Base-by-base conservation (phyloP, 2,888 invertebrate genomes). In the Meloe dianella region DNA sequence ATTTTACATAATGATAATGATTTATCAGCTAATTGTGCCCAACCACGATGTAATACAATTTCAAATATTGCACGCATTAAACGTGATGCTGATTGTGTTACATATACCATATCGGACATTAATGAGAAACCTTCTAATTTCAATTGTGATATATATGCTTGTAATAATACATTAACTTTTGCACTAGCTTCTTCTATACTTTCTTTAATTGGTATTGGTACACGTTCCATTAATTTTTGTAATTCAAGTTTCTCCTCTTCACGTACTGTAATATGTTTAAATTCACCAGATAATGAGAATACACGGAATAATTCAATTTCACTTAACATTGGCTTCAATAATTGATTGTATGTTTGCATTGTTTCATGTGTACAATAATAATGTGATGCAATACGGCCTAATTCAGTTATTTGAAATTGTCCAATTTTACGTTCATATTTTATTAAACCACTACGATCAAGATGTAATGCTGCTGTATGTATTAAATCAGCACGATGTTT, bases 41-140 rank as follows among this genome's bases (percentile, higher is more conserved):
- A 99, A 14, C 98, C 79, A 63, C 84, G 85, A 60, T 90, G 89
- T 54, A 99, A 83, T 0, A 98, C 98, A 73, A 99, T 98, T 86
- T 99, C 99, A 83, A 92, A 98, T 73, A 99, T 96, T 0, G 99
- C 98, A 69, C 99, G 86, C 87, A 99, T 92, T 57, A 99, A 87
- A 59, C 99, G 88, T 2, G 95, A 92, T 0, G 99, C 99, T 0
- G 97, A 97, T 84, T 99, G 99, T 0, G 98, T 98, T 0, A 99
- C 95, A 81, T 96, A 99, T 4, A 98, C 97, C 98, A 99, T 99
- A 83, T 99, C 99, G 0, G 97, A 95, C 95, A 98, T 98, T 2
- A 99, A 86, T 0, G 98, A 98, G 83, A 99, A 98, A 0, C 99
- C 98, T 79, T 99, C 99, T 64, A 99, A 86, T 84, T 98, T 98